Evolutionary conservation across 35 echinoderm and acorn worm genomes (phyloP).

Genomic region (Holothuria glaberrima): DNA sequence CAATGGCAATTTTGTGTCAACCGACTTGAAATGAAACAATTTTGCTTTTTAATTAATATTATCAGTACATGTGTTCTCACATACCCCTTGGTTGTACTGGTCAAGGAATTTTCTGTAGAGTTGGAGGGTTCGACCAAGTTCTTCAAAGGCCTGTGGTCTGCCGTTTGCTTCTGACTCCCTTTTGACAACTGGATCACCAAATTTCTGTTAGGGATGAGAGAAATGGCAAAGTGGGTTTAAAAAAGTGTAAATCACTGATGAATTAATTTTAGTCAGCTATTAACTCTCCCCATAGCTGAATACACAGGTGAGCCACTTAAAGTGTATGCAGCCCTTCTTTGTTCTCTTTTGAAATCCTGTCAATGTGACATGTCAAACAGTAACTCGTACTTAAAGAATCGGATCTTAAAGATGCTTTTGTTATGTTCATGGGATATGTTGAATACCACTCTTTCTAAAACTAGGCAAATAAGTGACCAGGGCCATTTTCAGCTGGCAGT

Average conservation of each 20-base stretch:
- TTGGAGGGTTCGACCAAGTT: constrained; percentile 65
- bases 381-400: too few relatives aligned
- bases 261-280: neutral
- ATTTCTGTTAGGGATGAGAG: constrained; percentile 68
- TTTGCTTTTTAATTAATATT: too few relatives aligned
- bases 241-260: neutral
- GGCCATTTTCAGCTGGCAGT: too few relatives aligned
- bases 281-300: neutral
- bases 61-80: neutral
- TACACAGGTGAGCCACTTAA: too few relatives aligned
- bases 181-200: constrained; percentile 82
- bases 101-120: constrained; percentile 74
- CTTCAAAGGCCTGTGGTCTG: constrained; percentile 86
- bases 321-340: too few relatives aligned
- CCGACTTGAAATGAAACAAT: too few relatives aligned
- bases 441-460: too few relatives aligned
- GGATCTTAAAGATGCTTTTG: too few relatives aligned
- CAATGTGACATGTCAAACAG: neutral
- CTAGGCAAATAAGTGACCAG: too few relatives aligned
- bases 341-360: too few relatives aligned
- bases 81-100: constrained; percentile 78
- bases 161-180: constrained; percentile 59
- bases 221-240: neutral
- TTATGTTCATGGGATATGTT: too few relatives aligned
- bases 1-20: too few relatives aligned